Conservation (phyloP, 1,140 invertebrate species). For the Paralvinella palmiformis region DNA sequence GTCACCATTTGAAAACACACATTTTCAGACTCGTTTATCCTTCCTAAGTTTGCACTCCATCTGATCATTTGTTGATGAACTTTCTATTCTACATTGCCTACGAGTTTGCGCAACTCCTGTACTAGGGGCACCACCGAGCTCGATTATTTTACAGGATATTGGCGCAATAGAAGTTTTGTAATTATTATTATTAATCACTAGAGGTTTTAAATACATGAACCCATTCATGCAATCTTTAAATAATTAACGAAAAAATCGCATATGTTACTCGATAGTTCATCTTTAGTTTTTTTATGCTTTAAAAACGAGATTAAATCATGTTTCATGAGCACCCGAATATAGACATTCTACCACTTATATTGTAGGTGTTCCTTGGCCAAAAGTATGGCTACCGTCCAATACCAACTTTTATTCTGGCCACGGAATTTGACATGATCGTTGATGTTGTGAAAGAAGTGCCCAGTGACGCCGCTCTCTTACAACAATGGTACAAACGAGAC, state of each 20-base stretch:
- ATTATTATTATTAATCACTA: too few species aligned
- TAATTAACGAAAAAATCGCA: neutral
- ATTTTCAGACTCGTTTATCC: too few species aligned
- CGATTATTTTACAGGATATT: too few species aligned
- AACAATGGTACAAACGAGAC: conserved; percentile 88
- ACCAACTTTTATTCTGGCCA: conserved; percentile 77
- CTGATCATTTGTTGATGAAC: too few species aligned
- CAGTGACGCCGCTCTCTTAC: neutral
- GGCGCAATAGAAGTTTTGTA: too few species aligned
- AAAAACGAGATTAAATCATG: neutral
- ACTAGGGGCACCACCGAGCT: too few species aligned
- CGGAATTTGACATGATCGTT: conserved; percentile 76
- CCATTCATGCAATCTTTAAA: neutral
- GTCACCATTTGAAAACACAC: too few species aligned
- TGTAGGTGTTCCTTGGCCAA: conserved; percentile 22
- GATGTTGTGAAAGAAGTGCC: conserved; percentile 66
- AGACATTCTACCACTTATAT: neutral
- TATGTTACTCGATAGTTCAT: neutral
- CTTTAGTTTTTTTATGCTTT: neutral
- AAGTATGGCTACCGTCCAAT: conserved; percentile 92
- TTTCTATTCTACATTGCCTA: too few species aligned
- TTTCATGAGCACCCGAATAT: neutral
- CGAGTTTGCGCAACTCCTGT: too few species aligned
- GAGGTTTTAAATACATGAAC: neutral
- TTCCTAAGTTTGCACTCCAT: too few species aligned